A percentile compares a stretch with the other conserved stretches of the same genome.
phyloP scores from a whole-genome alignment of 2,797 vertebrate genomes.

The Potorous gilbertii region DNA sequence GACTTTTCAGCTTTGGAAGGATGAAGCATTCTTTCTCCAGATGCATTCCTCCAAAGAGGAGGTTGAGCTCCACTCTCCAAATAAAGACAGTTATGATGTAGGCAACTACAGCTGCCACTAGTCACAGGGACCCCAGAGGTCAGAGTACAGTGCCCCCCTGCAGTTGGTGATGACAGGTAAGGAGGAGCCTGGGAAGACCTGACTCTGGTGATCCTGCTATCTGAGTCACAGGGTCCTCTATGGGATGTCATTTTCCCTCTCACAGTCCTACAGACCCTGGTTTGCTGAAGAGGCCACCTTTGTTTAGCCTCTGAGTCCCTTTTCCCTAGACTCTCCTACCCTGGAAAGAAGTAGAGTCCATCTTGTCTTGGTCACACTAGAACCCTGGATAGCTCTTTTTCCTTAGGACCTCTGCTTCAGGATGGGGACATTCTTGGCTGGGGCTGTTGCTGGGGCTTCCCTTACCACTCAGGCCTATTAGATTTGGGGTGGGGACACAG shows the following conservation, averaged over 20 bases:
- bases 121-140: fast-evolving
- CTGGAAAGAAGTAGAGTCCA: neutral
- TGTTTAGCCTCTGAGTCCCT: neutral
- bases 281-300: neutral
- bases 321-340: neutral
- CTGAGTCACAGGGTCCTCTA: neutral
- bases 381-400: neutral
- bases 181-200: neutral
- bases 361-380: neutral
- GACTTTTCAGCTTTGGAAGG: fast-evolving
- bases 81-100: fast-evolving
- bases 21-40: fast-evolving
- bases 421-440: no score
- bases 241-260: neutral
- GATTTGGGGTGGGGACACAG: no score
- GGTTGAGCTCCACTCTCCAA: fast-evolving
- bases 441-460: no score
- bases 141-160: neutral
- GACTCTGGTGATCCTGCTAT: neutral
- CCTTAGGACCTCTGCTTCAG: no score
- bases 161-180: neutral
- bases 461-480: no score
- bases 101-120: fast-evolving
- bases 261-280: no score
- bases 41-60: fast-evolving